Conservation (phyloP, 92 coral and sea anemone genomes). For the Isaurus tuberculatus region DNA sequence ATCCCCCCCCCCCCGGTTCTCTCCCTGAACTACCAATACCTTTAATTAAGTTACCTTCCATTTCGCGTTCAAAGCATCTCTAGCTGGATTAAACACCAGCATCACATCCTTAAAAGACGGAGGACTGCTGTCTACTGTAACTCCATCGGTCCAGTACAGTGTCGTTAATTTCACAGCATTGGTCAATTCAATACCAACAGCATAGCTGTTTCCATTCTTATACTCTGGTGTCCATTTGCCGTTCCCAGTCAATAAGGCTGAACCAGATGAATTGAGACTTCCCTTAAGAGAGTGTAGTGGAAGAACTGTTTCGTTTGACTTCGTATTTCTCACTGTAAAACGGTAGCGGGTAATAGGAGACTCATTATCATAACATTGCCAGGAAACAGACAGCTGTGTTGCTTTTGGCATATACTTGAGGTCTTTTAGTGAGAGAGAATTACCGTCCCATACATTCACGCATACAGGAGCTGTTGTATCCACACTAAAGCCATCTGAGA, state of each 20-base stretch:
- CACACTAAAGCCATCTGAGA: conserved; percentile 82
- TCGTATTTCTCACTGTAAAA: conserved; percentile 76
- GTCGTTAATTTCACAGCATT: conserved; percentile 74
- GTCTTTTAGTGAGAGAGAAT: conserved; percentile 46
- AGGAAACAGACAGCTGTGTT: conserved; percentile 66
- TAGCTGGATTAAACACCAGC: conserved; percentile 68
- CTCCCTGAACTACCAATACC: too few relatives aligned
- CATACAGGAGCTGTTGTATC: conserved; percentile 92
- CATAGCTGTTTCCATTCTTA: conserved; percentile 72
- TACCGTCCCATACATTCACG: conserved; percentile 76
- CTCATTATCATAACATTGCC: conserved; percentile 83
- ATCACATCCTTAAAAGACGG: conserved; percentile 71
- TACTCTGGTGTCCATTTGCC: conserved; percentile 64
- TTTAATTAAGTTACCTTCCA: conserved; percentile 59
- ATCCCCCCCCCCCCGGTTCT: too few relatives aligned
- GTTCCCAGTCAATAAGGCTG: conserved; percentile 76
- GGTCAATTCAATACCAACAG: conserved; percentile 78
- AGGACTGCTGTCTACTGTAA: conserved; percentile 84
- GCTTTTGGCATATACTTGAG: conserved; percentile 63
- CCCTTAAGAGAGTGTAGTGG: conserved; percentile 78
- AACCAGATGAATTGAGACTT: conserved; percentile 65
- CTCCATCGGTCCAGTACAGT: conserved; percentile 87
- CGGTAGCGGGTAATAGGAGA: conserved; percentile 73
- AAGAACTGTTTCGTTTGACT: conserved; percentile 57
- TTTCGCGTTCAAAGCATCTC: conserved; percentile 60